phyloP scores from a whole-genome alignment of 2,113 vertebrate genomes.

The Calyptomena viridis region DNA sequence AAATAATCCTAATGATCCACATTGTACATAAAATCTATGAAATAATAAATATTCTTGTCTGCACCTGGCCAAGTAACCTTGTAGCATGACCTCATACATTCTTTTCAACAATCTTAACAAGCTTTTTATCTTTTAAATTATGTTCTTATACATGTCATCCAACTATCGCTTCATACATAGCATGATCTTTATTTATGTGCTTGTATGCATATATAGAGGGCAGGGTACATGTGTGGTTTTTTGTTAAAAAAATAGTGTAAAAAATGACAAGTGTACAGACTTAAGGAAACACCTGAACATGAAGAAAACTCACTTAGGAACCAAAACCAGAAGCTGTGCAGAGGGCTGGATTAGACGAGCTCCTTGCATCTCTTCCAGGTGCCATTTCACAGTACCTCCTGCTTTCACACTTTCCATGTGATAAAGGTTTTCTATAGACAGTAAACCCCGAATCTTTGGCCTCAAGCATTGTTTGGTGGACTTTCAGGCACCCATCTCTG shows the following conservation, averaged over 20 bases:
- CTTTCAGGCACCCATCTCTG: background rate
- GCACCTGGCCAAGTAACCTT: background rate
- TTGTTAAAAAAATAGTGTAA: background rate
- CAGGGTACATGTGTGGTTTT: background rate
- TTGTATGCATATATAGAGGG: background rate
- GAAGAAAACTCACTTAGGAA: background rate
- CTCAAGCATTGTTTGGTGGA: background rate
- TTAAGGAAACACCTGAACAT: background rate
- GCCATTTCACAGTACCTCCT: background rate
- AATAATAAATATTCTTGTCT: background rate
- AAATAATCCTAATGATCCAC: background rate
- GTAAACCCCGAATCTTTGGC: background rate
- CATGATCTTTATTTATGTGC: background rate
- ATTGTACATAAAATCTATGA: background rate
- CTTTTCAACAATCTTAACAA: background rate
- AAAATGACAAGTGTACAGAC: background rate
- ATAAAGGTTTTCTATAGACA: background rate
- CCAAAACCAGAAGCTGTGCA: rapidly evolving
- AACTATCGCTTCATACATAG: background rate
- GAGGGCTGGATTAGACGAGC: background rate
- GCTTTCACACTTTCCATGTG: background rate
- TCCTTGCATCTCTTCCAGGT: background rate
- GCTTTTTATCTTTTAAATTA: background rate
- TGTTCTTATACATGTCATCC: background rate
- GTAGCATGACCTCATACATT: background rate